Percentiles rank a stretch among this genome's conserved stretches.
These are phyloP conservation scores for Nemapogon koenigi DNA, from an alignment of 2,888 invertebrate genomes.

Conservation along the genomic window DNA sequence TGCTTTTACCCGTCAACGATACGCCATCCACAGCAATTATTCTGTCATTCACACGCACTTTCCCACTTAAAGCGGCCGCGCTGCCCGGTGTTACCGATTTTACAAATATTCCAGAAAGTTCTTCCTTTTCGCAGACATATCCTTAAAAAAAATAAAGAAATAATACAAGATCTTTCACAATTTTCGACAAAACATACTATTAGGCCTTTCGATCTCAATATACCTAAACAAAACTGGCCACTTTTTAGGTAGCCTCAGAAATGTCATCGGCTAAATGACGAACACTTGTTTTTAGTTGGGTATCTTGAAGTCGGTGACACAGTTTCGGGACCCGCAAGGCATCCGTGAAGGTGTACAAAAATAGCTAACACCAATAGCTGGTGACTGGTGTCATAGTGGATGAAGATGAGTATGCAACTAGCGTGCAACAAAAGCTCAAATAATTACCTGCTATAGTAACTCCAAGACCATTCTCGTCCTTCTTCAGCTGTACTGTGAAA, in stretches of 20 bases:
- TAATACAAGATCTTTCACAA: background rate
- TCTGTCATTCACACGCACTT: constrained; percentile 95
- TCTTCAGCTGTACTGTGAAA: constrained; percentile 91
- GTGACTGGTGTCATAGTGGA: no score
- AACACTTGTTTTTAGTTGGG: no score
- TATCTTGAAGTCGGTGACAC: no score
- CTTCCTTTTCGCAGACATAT: constrained; percentile 97
- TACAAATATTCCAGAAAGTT: constrained; percentile 97
- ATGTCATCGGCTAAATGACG: no score
- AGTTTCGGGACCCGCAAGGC: no score
- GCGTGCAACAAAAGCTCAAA: no score
- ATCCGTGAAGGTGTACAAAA: no score
- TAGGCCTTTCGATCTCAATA: no score
- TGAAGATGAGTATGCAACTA: no score
- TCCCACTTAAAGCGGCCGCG: constrained; percentile 91
- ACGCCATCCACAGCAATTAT: constrained; percentile 98
- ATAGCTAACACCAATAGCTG: no score
- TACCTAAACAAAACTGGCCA: no score
- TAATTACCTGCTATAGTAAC: constrained; percentile 85
- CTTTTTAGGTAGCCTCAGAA: no score
- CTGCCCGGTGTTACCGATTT: constrained; percentile 97
- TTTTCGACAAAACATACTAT: background rate
- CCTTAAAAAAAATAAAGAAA: constrained; percentile 42
- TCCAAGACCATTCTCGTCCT: constrained; percentile 91
- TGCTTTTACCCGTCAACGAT: constrained; percentile 93